Conservation (phyloP, 2,113 vertebrate genomes). For the Takifugu bimaculatus region DNA sequence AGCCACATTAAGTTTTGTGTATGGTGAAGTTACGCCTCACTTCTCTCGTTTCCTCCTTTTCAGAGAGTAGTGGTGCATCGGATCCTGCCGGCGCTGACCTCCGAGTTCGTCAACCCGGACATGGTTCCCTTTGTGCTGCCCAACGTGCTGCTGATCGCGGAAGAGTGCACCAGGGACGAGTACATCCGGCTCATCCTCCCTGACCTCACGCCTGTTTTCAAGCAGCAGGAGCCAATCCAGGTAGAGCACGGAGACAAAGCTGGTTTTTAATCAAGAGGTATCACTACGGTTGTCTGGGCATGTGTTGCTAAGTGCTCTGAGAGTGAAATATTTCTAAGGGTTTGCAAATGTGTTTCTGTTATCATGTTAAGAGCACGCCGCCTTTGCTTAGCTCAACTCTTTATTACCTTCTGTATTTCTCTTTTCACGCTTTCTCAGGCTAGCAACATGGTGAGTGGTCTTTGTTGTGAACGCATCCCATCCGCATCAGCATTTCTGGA, state of each 20-base stretch:
- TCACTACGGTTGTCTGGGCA: too few species aligned
- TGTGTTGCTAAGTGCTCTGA: neutral
- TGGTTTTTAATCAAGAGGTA: too few species aligned
- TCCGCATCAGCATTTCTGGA: constrained; percentile 13
- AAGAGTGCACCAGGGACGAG: constrained; percentile 97
- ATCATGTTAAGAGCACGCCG: too few species aligned
- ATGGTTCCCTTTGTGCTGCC: constrained; percentile 98
- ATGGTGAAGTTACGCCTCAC: too few species aligned
- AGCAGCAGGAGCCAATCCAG: constrained; percentile 97
- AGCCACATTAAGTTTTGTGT: neutral
- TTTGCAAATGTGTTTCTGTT: too few species aligned
- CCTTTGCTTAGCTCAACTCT: constrained; percentile 7
- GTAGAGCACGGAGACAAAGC: constrained; percentile 59
- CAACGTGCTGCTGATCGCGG: constrained; percentile 94
- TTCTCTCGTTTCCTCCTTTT: constrained; percentile 12
- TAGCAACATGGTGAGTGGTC: constrained; percentile 98
- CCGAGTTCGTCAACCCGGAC: constrained; percentile 96
- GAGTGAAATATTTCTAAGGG: too few species aligned
- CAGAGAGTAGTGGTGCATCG: constrained; percentile 93
- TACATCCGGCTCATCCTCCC: constrained; percentile 89
- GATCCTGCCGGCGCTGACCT: constrained; percentile 88
- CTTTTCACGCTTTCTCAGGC: constrained; percentile 90
- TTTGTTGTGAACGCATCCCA: constrained; percentile 27
- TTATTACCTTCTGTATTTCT: constrained; percentile 74
- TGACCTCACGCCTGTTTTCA: constrained; percentile 94